phyloP scores from a whole-genome alignment of 2,888 invertebrate species.

The Cryptus viduatorius region DNA sequence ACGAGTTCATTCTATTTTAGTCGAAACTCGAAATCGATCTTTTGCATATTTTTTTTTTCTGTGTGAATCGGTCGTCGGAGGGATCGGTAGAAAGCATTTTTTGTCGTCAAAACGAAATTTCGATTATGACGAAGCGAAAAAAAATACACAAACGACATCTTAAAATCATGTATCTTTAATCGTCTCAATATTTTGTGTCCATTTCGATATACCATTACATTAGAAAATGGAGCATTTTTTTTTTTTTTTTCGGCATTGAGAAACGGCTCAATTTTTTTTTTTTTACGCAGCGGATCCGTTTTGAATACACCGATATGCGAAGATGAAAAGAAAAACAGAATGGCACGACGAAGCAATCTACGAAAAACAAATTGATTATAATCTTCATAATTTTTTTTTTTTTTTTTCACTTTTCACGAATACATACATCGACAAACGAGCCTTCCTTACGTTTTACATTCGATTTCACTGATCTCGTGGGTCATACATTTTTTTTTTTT shows the following conservation, averaged over 20 bases:
- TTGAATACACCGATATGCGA: constrained; percentile 11
- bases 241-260: constrained; percentile 6
- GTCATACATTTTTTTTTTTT: constrained; percentile 20
- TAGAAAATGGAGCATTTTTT: constrained; percentile 11
- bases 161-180: constrained; percentile 29
- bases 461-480: constrained; percentile 15
- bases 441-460: constrained; percentile 37
- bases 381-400: constrained; percentile 7
- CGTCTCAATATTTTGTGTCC: constrained; percentile 22
- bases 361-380: constrained; percentile 38
- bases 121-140: neutral
- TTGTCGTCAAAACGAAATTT: neutral
- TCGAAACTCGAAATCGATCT: no score
- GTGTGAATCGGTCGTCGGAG: no score
- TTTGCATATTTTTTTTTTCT: no score
- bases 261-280: constrained; percentile 27
- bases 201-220: constrained; percentile 20
- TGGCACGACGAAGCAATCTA: constrained; percentile 56
- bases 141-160: neutral
- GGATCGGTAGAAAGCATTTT: neutral
- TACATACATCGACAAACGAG: constrained; percentile 56
- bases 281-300: neutral
- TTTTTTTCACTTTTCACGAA: constrained; percentile 39
- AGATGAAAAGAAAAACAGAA: constrained; percentile 28
- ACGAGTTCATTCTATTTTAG: no score